Conservation (phyloP, 2,113 vertebrate species). For the Thomomys bottae region DNA sequence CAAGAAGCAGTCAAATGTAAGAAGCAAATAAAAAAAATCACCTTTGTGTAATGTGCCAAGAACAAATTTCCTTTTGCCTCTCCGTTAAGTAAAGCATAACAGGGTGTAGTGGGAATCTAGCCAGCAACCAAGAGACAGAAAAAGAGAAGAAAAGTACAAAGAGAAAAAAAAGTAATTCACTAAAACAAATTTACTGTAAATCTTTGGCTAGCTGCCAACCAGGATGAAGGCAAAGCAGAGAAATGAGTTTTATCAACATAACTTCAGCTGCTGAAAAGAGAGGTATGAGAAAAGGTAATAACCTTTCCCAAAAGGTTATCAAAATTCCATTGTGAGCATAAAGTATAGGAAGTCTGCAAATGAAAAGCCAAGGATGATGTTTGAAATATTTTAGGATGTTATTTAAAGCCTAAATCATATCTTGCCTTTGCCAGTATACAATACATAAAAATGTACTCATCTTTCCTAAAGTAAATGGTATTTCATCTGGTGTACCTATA, state of each 20-base stretch:
- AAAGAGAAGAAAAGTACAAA: constrained; percentile 25
- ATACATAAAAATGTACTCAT: neutral
- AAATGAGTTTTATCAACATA: constrained; percentile 51
- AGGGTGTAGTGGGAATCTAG: neutral
- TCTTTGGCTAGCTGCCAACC: constrained; percentile 40
- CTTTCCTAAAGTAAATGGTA: neutral
- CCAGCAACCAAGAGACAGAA: constrained; percentile 22
- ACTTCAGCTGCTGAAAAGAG: constrained; percentile 41
- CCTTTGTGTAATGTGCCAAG: constrained; percentile 37
- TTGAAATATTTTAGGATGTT: constrained; percentile 20
- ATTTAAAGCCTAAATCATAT: constrained; percentile 10
- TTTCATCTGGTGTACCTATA: neutral
- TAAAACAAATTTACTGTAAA: constrained; percentile 68
- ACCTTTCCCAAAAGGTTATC: constrained; percentile 19
- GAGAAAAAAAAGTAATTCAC: constrained; percentile 48
- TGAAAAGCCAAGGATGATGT: neutral
- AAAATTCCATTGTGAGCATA: constrained; percentile 7
- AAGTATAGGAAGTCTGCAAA: neutral
- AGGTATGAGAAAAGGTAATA: constrained; percentile 27
- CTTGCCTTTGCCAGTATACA: neutral
- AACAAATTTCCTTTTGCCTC: constrained; percentile 22
- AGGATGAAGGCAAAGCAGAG: constrained; percentile 46
- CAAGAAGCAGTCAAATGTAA: neutral
- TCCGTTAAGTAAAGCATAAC: constrained; percentile 45
- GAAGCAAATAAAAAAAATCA: constrained; percentile 35